Percentiles rank a stretch among this genome's conserved stretches.
These are phyloP conservation scores for Limnodromus scolopaceus DNA, from an alignment of 2,797 vertebrate species.

Conservation along the genomic window DNA sequence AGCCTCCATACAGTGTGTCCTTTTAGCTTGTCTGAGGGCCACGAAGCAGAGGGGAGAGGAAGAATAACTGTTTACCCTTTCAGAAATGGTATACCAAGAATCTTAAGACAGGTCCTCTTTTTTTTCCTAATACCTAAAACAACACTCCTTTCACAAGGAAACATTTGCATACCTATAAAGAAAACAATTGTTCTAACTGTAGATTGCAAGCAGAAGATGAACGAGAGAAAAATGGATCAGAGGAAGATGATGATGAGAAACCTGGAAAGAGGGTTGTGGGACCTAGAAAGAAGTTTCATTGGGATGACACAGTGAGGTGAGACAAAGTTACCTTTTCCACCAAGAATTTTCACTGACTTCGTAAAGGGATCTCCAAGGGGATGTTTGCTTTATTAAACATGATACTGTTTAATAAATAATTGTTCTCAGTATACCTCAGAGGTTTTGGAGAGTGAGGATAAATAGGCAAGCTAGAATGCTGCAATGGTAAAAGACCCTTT, in stretches of 20 bases:
- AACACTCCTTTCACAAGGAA: not conserved
- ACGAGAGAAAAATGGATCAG: constrained; percentile 91
- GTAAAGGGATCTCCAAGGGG: not conserved
- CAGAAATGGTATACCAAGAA: not conserved
- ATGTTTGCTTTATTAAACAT: not conserved
- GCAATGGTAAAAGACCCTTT: not conserved
- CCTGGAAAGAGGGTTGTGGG: constrained; percentile 95
- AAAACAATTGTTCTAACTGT: not conserved
- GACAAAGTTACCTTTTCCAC: not conserved
- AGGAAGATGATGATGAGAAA: constrained; percentile 97
- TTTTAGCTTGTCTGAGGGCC: not conserved
- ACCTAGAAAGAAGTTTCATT: constrained; percentile 95
- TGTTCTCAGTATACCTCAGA: not conserved
- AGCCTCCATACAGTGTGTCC: not conserved
- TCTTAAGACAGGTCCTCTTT: not conserved
- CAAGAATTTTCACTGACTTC: not conserved
- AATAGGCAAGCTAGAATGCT: not conserved
- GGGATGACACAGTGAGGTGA: constrained; percentile 97
- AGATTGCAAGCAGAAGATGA: constrained; percentile 92
- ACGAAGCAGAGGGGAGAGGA: not conserved
- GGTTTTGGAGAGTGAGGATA: not conserved
- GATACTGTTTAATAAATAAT: not conserved
- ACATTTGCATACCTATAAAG: not conserved
- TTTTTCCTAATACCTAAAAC: not conserved
- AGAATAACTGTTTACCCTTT: not conserved